These are phyloP conservation scores for Brachyalestes nurse DNA, from an alignment of 2,797 vertebrate genomes.

Conservation along the genomic window DNA sequence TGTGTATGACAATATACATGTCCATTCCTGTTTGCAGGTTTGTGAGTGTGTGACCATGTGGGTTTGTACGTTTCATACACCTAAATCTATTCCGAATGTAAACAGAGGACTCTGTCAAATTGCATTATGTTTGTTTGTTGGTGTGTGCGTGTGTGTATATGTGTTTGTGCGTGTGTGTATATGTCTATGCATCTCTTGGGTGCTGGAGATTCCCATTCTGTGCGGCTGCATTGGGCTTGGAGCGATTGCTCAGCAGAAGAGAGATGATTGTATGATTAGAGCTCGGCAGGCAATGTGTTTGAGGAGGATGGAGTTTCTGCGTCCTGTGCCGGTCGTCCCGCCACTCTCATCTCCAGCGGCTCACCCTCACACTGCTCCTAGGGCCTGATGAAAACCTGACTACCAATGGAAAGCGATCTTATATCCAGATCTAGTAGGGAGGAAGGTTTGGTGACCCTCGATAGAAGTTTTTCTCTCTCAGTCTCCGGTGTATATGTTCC, in stretches of 20 bases:
- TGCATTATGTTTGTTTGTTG: slow-evolving; percentile 36
- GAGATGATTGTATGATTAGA: slow-evolving; percentile 81
- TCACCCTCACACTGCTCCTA: slow-evolving; percentile 45
- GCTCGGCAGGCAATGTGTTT: slow-evolving; percentile 74
- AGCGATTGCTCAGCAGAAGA: slow-evolving; percentile 75
- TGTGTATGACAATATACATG: not conserved
- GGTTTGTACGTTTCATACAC: slow-evolving; percentile 32
- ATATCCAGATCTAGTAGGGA: slow-evolving; percentile 56
- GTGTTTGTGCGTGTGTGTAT: not conserved
- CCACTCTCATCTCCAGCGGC: slow-evolving; percentile 49
- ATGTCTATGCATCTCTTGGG: slow-evolving; percentile 18
- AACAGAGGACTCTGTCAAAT: slow-evolving; percentile 39
- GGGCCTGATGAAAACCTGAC: slow-evolving; percentile 71
- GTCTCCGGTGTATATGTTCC: not conserved
- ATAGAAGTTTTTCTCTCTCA: slow-evolving; percentile 58
- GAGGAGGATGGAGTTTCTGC: slow-evolving; percentile 75
- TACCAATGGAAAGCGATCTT: slow-evolving; percentile 73
- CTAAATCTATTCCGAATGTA: slow-evolving; percentile 43
- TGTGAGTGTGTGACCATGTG: slow-evolving; percentile 19
- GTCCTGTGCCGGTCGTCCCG: slow-evolving; percentile 55
- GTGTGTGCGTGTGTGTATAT: slow-evolving; percentile 25
- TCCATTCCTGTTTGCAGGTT: slow-evolving; percentile 45
- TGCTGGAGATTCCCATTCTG: slow-evolving; percentile 37
- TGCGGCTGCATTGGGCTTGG: slow-evolving; percentile 26
- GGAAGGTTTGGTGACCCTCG: slow-evolving; percentile 23